Evolutionary conservation across 2,888 invertebrate genomes (phyloP), one percentile per base, ranked within the genome.

Genomic region (Neoascia interrupta): DNA sequence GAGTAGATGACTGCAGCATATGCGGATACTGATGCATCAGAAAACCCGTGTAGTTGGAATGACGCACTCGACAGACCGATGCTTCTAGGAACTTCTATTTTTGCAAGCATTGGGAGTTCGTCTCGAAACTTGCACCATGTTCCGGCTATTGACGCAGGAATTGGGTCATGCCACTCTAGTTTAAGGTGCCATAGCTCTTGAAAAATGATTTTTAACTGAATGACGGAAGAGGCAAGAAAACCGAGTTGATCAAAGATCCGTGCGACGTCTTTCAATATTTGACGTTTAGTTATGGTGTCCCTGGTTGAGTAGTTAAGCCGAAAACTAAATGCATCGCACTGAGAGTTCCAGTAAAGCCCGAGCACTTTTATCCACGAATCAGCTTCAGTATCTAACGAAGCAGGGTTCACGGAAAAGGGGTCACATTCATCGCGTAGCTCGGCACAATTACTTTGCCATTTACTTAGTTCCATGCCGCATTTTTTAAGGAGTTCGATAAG

Each of bases 211-310:
- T 79, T 81, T 4, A 82, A 43, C 26, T 49, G 51, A 1, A 81
- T 26, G 10, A 75, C 58, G 1, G 81, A 69, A 11, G 80, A 81
- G 1, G 76, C 58, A 4, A 80, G 60, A 3, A 80, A 47, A 1
- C 81, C 80, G 11, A 81, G 53, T 5, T 68, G 70, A 6, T 81
- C 81, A 36, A 80, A 82, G 4, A 82, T 34, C 3, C 56, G 15
- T 10, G 53, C 19, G 10, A 45, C 43, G 2, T 53, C 43, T 19
- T 15, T 10, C 8, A 70, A 19, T 3, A 60, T 21, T 34, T 31
- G 49, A 0, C 58, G 54, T 13, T 64, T 56, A n/a, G 66, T 54
- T 8, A 54, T 10, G 8, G 15, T 8, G 31, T 51, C 23, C 28
- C 47, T 1, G 13, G 11, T 16, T 1, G 34, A 11, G 1, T 41